phyloP scores from a whole-genome alignment of 2,797 vertebrate species.

The Semotilus atromaculatus region DNA sequence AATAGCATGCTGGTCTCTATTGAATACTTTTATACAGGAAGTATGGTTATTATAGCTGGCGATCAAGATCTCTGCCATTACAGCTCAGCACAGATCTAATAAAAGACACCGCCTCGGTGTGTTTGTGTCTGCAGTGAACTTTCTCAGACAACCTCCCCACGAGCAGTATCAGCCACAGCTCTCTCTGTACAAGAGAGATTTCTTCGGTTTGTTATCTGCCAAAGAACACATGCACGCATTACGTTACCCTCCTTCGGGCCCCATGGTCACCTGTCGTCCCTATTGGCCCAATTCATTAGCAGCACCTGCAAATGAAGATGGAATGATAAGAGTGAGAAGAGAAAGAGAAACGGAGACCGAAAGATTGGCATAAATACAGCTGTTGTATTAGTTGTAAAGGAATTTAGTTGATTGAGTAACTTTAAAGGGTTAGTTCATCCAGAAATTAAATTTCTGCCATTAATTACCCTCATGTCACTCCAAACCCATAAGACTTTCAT shows the following conservation, averaged over 20 bases:
- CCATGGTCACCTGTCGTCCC: conserved; percentile 36
- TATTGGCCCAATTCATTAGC: conserved; percentile 36
- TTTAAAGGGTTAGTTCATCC: background rate
- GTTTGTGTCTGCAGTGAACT: conserved; percentile 32
- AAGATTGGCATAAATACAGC: background rate
- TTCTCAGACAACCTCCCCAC: conserved; percentile 13
- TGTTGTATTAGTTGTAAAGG: background rate
- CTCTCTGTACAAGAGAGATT: conserved; percentile 27
- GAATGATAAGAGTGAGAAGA: conserved; percentile 8
- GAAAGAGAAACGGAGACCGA: background rate
- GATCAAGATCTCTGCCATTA: conserved; percentile 55
- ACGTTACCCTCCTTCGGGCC: conserved; percentile 31
- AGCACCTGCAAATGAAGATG: conserved; percentile 35
- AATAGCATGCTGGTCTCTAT: conserved; percentile 49
- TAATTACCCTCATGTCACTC: too few relatives aligned
- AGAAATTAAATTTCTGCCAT: too few relatives aligned
- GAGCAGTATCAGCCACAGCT: conserved; percentile 17
- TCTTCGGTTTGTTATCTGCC: conserved; percentile 31
- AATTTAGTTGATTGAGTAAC: background rate
- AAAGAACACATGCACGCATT: conserved; percentile 42
- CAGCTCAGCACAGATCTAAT: conserved; percentile 47
- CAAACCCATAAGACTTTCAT: too few relatives aligned
- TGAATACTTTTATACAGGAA: conserved; percentile 58
- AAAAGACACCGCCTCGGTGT: conserved; percentile 36
- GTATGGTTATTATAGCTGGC: conserved; percentile 54